Base-by-base conservation (phyloP, 2,888 invertebrate species). In the Rhaphigaster nebulosa region DNA sequence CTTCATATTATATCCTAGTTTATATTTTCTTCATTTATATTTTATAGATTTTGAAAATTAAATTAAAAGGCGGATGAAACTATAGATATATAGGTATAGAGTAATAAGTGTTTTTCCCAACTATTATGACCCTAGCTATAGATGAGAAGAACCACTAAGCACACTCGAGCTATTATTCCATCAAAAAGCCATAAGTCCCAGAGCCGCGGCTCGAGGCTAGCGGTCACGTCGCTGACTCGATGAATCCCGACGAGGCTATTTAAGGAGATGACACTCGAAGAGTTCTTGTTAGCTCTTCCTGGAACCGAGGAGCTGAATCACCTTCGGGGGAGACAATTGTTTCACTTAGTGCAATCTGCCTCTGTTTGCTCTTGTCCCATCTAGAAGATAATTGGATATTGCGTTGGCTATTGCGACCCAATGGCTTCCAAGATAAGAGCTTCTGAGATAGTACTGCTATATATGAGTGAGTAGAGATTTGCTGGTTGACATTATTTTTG, bases 231-330 rank as follows among this genome's bases (percentile, higher is more conserved):
- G 84, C 84, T 84, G 84, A 84, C 45, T 41, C 12, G 45, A 84
- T 84, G 84, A n/a, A 45, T 84, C 26, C 70, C 38, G 45, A 13
- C 26, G 45, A n/a, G 84, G 45, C 84, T 84, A 84, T 84, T 84
- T 50, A 84, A 84, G 84, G 84, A 84, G 84, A 84, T 84, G 84
- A 84, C 84, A 84, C 84, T 41, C 1, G 84, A 45, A n/a, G 45
- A 50, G 84, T 15, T 84, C 84, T 84, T 84, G 84, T 84, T 84
- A 84, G 84, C 41, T 12, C 45, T 84, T 84, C 84, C 45, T 50
- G 45, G 84, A 84, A 84, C 38, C n/a, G 45, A 15, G 45, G 84
- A 76, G 84, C 45, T 84, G 84, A 84, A 84, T 84, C 84, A 84
- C 84, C 84, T 84, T 84, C 45, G 41, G 84, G 45, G 84, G 34